A percentile compares a stretch with the other conserved stretches of the same genome.
Evolutionary conservation across 2,797 vertebrate genomes (phyloP).

Genomic region (Macropus fuliginosus): DNA sequence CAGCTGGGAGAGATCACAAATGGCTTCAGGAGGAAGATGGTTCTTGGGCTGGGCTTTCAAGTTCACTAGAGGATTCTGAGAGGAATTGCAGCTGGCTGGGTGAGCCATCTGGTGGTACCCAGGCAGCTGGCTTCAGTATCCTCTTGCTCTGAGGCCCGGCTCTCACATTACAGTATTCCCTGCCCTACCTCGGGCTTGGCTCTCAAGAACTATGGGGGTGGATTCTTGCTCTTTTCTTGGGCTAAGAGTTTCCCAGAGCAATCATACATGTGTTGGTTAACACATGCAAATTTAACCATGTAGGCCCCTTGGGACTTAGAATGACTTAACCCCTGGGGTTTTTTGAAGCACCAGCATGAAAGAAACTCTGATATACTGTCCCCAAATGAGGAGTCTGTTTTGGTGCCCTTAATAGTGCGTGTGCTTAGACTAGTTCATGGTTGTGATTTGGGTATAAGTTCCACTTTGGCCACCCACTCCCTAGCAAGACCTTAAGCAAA

Average conservation of each 20-base stretch:
- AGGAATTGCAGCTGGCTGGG: not conserved
- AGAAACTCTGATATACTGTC: not conserved
- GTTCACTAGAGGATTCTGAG: not conserved
- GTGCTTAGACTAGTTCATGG: not conserved
- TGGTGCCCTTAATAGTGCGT: not conserved
- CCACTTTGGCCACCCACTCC: not conserved
- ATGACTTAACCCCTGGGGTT: not conserved
- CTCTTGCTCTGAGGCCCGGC: not conserved
- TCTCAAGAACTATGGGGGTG: not conserved
- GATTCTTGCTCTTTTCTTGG: not conserved
- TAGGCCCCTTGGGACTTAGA: not conserved
- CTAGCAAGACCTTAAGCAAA: not conserved
- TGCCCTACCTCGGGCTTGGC: not conserved
- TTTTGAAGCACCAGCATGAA: not conserved
- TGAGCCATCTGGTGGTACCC: not conserved
- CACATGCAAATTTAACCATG: not conserved
- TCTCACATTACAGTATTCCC: not conserved
- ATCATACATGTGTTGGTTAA: not conserved
- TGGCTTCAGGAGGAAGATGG: not conserved
- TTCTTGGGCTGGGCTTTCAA: not conserved
- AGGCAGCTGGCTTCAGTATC: not conserved
- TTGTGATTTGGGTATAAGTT: not conserved
- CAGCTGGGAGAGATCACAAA: slow-evolving; percentile 3
- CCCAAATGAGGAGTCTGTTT: not conserved
- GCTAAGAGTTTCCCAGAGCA: not conserved